Evolutionary conservation across 1,140 invertebrate genomes (phyloP).

Genomic region (Agrypnia vestita): DNA sequence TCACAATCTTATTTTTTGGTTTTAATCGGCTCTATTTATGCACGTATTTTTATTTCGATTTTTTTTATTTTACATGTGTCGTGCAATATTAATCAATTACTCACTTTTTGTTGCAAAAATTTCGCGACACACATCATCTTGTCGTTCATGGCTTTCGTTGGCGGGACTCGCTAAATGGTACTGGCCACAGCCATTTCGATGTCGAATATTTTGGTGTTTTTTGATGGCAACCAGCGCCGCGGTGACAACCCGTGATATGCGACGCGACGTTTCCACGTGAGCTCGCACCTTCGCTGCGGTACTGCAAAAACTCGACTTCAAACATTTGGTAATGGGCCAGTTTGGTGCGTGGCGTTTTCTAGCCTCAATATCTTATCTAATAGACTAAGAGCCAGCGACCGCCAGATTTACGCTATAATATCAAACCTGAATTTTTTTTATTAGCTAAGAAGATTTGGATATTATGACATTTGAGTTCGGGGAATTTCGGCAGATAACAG

Average conservation of each 20-base stretch:
- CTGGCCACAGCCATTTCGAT: slow-evolving; percentile 4
- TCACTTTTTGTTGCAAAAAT: slow-evolving; percentile 50
- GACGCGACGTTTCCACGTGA: slow-evolving; percentile 24
- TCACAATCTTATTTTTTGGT: too few species aligned
- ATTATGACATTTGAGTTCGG: too few species aligned
- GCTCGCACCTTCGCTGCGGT: background rate
- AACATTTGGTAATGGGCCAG: background rate
- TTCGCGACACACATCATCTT: slow-evolving; percentile 54
- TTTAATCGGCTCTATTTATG: too few species aligned
- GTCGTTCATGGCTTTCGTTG: background rate
- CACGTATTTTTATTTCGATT: too few species aligned
- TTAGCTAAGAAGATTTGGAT: too few species aligned
- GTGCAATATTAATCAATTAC: background rate
- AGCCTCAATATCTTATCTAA: too few species aligned
- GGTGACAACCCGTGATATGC: slow-evolving; percentile 12
- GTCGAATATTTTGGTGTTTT: slow-evolving; percentile 12
- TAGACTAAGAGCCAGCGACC: too few species aligned
- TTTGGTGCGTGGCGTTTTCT: too few species aligned
- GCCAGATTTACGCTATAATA: too few species aligned
- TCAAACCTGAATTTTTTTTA: too few species aligned
- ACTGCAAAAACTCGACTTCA: background rate
- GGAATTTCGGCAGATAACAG: too few species aligned
- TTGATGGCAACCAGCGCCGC: slow-evolving; percentile 21
- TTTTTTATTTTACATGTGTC: too few species aligned
- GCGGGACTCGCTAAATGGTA: slow-evolving; percentile 29